Base-by-base conservation (phyloP, 1,140 invertebrate genomes). In the Latrodectus geometricus region DNA sequence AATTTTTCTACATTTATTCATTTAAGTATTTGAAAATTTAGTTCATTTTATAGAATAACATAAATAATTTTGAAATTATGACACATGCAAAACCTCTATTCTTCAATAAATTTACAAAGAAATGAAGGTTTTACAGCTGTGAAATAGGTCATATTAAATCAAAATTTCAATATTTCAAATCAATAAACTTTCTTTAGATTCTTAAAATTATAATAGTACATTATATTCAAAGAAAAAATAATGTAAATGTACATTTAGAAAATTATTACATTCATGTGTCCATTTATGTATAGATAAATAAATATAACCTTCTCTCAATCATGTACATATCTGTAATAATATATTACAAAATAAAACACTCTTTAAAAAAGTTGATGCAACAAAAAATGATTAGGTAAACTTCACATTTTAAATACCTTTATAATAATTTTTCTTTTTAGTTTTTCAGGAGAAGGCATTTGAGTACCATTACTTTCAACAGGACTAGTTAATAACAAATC, bases 381-480 rank as follows among this genome's bases (percentile, higher is more conserved):
- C 12, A 8, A 66, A 81, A 69, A 85, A 21, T 12, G 61, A 23
- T 11, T 21, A 17, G 66, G 20, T 54, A 11, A 4, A 21, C 9
- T 35, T 35, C 35, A 5, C 5, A 35, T 35, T 5, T 35, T 35
- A 35, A 49, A 56, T 86, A 90, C 90, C 80, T 98, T 98, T 3
- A 98, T 91, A 74, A 98, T 94, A 74, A 98, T 96, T 92, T 95
- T 96, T 66, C 93, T 91, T 92, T 56, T 93, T 8, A 94, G 89
- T 87, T 95, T 93, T 88, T 95, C 92, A 0, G 98, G 98, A 0
- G 98, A 99, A 5, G 98, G 98, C 81, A 99, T 91, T 87, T 92
- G 90, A 9, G 92, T 93, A 91, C 97, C 97, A 90, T 96, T 95
- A 89, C 95, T 96, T 88, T 97, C 95, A 61, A 95, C 91, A 0